Evolutionary conservation across 2,888 invertebrate genomes (phyloP).

Genomic region (Blera fallax): DNA sequence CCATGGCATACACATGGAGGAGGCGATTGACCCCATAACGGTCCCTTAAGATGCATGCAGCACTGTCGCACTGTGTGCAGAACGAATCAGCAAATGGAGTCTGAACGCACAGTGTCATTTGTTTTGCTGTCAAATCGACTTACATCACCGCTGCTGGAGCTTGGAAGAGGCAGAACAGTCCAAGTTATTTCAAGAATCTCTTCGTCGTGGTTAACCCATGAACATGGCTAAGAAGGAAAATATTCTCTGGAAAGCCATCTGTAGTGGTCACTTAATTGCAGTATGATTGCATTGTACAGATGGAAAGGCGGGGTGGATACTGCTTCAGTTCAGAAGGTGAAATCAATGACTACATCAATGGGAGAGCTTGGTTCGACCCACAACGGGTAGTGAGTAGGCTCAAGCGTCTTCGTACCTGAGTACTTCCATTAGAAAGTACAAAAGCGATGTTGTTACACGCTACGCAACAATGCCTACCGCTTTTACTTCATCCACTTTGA

Average conservation of each 20-base stretch:
- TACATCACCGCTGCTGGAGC: constrained; percentile 42
- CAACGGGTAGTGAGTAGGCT: constrained; percentile 28
- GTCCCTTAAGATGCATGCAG: constrained; percentile 62
- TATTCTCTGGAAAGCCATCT: constrained; percentile 35
- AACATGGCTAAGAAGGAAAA: not conserved
- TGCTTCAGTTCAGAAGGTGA: constrained; percentile 45
- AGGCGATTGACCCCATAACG: constrained; percentile 70
- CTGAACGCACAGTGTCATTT: constrained; percentile 56
- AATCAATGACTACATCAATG: constrained; percentile 6
- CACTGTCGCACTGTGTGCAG: constrained; percentile 51
- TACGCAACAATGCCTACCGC: constrained; percentile 46
- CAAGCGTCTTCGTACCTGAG: constrained; percentile 12
- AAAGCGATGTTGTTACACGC: constrained; percentile 12
- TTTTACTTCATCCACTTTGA: constrained; percentile 61
- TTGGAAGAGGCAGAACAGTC: constrained; percentile 3
- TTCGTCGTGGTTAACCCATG: not conserved
- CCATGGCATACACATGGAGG: constrained; percentile 18
- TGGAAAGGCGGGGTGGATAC: not conserved
- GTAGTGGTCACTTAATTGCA: constrained; percentile 48
- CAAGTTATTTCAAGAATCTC: constrained; percentile 57
- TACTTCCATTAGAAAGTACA: constrained; percentile 53
- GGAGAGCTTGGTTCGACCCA: constrained; percentile 29
- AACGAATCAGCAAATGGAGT: constrained; percentile 49
- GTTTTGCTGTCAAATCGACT: constrained; percentile 64
- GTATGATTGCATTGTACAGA: not conserved